Percentiles rank a stretch among this genome's conserved stretches.
Conservation (phyloP, 2,888 invertebrate genomes). For the Luffia ferchaultella region DNA sequence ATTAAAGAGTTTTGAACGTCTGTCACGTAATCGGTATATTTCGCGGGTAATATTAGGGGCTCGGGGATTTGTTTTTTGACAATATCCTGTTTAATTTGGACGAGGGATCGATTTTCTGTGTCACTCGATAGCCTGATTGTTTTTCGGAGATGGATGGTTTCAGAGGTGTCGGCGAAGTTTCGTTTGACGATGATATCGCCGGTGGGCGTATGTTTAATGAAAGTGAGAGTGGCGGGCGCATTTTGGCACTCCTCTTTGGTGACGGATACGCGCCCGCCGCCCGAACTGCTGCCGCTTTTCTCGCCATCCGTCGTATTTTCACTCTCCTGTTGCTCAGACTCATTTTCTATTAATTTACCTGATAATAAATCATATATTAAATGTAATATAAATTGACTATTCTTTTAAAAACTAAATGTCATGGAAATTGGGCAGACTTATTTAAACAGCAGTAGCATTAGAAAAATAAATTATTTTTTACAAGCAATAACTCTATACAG, state of each 20-base stretch:
- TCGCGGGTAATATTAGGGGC: conserved; percentile 53
- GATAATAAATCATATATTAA: conserved; percentile 17
- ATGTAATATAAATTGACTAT: neutral
- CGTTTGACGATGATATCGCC: conserved; percentile 53
- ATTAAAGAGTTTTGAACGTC: conserved; percentile 60
- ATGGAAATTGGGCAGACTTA: too few species aligned
- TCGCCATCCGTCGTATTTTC: conserved; percentile 65
- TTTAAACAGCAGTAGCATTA: too few species aligned
- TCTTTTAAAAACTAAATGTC: too few species aligned
- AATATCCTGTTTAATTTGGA: conserved; percentile 50
- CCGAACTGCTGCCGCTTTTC: conserved; percentile 34
- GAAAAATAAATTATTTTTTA: too few species aligned
- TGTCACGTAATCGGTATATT: conserved; percentile 46
- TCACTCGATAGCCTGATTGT: conserved; percentile 54
- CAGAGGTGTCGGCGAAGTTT: conserved; percentile 41
- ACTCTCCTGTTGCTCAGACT: conserved; percentile 52
- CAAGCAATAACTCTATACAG: too few species aligned
- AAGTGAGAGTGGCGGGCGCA: conserved; percentile 39
- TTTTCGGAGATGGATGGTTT: conserved; percentile 48
- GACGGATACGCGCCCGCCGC: conserved; percentile 21
- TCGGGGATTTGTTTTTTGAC: conserved; percentile 53
- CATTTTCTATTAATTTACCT: conserved; percentile 70
- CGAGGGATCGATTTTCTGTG: conserved; percentile 48
- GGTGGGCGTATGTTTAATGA: conserved; percentile 50
- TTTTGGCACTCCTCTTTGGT: conserved; percentile 32